Evolutionary conservation across 2,113 vertebrate species (phyloP).

Genomic region (Lota lota): DNA sequence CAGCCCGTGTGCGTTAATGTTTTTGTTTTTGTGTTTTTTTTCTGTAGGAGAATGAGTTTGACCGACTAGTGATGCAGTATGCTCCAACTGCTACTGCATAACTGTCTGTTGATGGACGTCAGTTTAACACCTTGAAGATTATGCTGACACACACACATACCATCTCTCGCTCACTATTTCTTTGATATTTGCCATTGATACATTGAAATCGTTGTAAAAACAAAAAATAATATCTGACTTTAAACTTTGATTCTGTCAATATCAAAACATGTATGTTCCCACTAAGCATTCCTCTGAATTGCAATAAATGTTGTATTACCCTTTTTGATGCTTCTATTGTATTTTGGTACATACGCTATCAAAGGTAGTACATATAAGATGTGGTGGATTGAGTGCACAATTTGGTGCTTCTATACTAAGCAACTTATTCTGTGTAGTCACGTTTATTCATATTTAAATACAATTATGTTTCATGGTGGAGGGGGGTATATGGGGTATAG

Average conservation of each 20-base stretch:
- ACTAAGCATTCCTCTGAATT: slow-evolving; percentile 45
- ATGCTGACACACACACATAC: neutral
- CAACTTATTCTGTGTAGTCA: too few relatives aligned
- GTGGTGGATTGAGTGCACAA: too few relatives aligned
- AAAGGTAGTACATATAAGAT: neutral
- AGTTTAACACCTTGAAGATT: slow-evolving; percentile 7
- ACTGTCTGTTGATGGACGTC: slow-evolving; percentile 10
- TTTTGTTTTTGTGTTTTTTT: slow-evolving; percentile 11
- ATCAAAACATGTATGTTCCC: neutral
- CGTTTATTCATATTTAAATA: too few relatives aligned
- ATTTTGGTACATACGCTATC: too few relatives aligned
- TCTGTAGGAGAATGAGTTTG: slow-evolving; percentile 90
- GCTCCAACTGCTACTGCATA: slow-evolving; percentile 74
- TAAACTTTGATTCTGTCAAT: neutral
- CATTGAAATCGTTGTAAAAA: neutral
- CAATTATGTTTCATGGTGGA: too few relatives aligned
- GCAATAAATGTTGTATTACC: slow-evolving; percentile 46
- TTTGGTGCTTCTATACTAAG: too few relatives aligned
- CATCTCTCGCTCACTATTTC: slow-evolving; percentile 22
- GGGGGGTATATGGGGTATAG: too few relatives aligned
- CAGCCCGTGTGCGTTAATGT: neutral
- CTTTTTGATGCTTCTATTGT: slow-evolving; percentile 12
- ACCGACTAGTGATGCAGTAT: slow-evolving; percentile 86
- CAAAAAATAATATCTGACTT: neutral
- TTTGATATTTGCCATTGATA: slow-evolving; percentile 4